Evolutionary conservation across 2,113 vertebrate species (phyloP).

Genomic region (Oncorhynchus nerka): DNA sequence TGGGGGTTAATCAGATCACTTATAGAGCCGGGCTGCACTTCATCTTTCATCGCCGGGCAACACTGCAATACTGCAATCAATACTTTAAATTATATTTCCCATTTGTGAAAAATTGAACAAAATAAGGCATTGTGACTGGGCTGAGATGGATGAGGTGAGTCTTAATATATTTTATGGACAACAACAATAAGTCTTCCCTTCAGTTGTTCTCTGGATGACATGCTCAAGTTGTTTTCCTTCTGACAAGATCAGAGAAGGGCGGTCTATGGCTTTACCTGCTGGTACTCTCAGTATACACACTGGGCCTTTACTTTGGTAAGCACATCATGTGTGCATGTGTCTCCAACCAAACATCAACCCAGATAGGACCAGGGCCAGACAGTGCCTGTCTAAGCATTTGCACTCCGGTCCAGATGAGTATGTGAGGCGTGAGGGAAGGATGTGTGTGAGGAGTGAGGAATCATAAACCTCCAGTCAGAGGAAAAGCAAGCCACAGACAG

Average conservation of each 20-base stretch:
- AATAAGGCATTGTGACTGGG: slow-evolving; percentile 58
- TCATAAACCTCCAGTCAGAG: neutral
- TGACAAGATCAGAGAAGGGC: slow-evolving; percentile 26
- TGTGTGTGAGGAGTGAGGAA: neutral
- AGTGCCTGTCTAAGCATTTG: neutral
- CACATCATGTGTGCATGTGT: too few relatives aligned
- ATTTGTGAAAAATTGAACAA: slow-evolving; percentile 65
- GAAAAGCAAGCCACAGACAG: neutral
- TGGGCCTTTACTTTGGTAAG: slow-evolving; percentile 30
- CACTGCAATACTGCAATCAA: slow-evolving; percentile 67
- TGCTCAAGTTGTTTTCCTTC: slow-evolving; percentile 43
- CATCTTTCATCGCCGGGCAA: slow-evolving; percentile 70
- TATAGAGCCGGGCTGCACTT: slow-evolving; percentile 61
- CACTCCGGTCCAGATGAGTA: neutral
- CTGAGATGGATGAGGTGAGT: slow-evolving; percentile 47
- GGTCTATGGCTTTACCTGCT: slow-evolving; percentile 3
- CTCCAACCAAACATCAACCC: too few relatives aligned
- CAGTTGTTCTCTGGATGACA: slow-evolving; percentile 26
- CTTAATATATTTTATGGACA: slow-evolving; percentile 41
- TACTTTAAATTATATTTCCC: slow-evolving; percentile 66
- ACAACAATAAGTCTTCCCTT: slow-evolving; percentile 29
- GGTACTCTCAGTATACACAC: slow-evolving; percentile 37
- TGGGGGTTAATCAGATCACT: slow-evolving; percentile 69
- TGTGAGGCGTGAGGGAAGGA: neutral
- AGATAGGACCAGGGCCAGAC: too few relatives aligned